phyloP scores from a whole-genome alignment of 2,888 invertebrate genomes.

The Cerceris ruficornis region DNA sequence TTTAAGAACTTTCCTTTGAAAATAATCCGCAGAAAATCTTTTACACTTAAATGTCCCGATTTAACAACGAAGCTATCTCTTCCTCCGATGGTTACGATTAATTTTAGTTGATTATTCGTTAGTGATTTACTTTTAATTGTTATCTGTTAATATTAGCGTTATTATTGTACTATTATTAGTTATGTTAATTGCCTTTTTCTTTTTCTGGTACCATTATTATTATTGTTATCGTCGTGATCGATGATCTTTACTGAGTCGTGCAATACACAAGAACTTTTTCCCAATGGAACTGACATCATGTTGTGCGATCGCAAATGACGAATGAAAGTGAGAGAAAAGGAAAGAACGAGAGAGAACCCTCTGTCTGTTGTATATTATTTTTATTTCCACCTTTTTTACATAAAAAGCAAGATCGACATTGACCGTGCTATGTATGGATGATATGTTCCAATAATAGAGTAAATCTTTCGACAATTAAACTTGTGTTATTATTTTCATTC shows the following conservation, averaged over 20 bases:
- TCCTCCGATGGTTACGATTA: no score
- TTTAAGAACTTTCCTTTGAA: no score
- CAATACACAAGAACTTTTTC: constrained; percentile 78
- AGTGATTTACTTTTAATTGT: constrained; percentile 65
- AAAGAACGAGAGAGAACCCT: constrained; percentile 62
- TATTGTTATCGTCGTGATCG: constrained; percentile 44
- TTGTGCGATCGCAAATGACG: constrained; percentile 22
- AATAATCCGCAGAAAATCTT: no score
- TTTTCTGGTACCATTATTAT: constrained; percentile 38
- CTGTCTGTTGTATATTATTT: constrained; percentile 81
- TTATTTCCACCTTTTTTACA: constrained; percentile 81
- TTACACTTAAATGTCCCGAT: no score
- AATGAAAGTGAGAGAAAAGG: constrained; percentile 41
- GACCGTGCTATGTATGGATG: constrained; percentile 81
- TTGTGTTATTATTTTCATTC: not conserved
- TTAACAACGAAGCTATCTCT: no score
- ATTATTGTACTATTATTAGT: constrained; percentile 44
- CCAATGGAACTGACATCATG: constrained; percentile 9
- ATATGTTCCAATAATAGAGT: constrained; percentile 80
- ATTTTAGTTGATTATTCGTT: constrained; percentile 2
- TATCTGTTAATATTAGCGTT: constrained; percentile 52
- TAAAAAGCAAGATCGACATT: constrained; percentile 79
- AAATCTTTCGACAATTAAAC: constrained; percentile 80
- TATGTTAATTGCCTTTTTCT: constrained; percentile 26
- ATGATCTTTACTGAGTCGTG: constrained; percentile 77